Base-by-base conservation (phyloP, 2,888 invertebrate genomes). In the Operophtera brumata region DNA sequence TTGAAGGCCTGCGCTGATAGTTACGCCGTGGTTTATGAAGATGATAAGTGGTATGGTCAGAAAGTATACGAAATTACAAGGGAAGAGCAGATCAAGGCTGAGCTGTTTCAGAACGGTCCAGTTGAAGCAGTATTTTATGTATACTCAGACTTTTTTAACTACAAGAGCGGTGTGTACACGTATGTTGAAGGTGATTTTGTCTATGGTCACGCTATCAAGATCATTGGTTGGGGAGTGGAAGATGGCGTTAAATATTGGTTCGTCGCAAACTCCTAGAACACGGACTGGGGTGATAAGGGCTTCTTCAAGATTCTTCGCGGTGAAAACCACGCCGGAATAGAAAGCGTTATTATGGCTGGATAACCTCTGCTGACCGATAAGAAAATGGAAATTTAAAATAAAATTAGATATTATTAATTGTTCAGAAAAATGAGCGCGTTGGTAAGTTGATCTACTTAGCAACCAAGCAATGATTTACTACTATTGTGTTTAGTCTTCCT, bases 181-280 rank as follows among this genome's bases (percentile, higher is more conserved):
- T 96, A 97, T 77, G 92, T 92, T 0, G 89, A 91, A 54, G 97
- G 97, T 4, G 85, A 91, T 10, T 90, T 84, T 34, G 86, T 97
- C 4, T 97, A 97, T 25, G 96, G 96, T 0, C 97, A 97, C 80
- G 97, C 97, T 28, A 93, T 97, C 47, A 94, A 95, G 74, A 94
- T 97, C 45, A 79, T 97, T 45, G 97, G 98, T 9, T 98, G 96
- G 96, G 97, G 97, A 37, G 93, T 92, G 0, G 94, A 96, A 62
- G 91, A 93, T 44, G 92, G 92, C 8, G 92, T 91, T 45, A 94
- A 95, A 40, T 98, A 97, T 82, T 98, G 98, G 98, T 91, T 96
- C 12, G 93, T 96, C 65, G 96, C 96, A 47, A 98, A 98, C 89
- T 97, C 96, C 0, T 98, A 97, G 97, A 97, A 98, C 86, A 91